phyloP scores from a whole-genome alignment of 2,113 vertebrate species.

The Campylomormyrus numenius region DNA sequence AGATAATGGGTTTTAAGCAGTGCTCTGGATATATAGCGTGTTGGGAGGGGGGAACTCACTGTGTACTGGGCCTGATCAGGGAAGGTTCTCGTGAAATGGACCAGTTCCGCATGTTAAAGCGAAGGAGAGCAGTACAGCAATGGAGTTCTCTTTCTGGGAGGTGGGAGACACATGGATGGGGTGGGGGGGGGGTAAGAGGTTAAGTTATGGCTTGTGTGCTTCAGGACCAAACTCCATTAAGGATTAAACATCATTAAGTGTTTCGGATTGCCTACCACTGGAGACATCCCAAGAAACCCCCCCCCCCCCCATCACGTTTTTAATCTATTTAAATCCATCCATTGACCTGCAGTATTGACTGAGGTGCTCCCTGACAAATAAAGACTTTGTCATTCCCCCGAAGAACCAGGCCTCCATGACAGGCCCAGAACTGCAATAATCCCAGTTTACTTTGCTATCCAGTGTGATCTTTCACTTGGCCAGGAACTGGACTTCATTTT shows the following conservation, averaged over 20 bases:
- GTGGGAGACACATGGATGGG: neutral
- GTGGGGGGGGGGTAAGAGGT: neutral
- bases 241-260: conserved; percentile 22
- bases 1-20: conserved; percentile 49
- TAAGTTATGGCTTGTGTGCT: conserved; percentile 2
- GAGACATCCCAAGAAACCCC: conserved; percentile 6
- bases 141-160: neutral
- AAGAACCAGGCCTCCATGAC: neutral
- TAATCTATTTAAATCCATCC: conserved; percentile 22
- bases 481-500: neutral
- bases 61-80: conserved; percentile 39
- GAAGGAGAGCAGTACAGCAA: neutral
- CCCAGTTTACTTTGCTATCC: neutral
- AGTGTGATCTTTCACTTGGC: neutral
- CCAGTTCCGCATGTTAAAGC: neutral
- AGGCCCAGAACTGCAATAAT: neutral
- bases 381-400: conserved; percentile 13
- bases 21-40: conserved; percentile 18
- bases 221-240: conserved; percentile 23
- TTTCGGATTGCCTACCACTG: neutral
- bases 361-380: conserved; percentile 15
- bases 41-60: conserved; percentile 35
- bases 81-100: conserved; percentile 24
- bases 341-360: conserved; percentile 20
- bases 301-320: neutral